Percentiles rank a stretch among this genome's conserved stretches.
Conservation (phyloP, 2,888 invertebrate species). For the Drosophila kuntzei region DNA sequence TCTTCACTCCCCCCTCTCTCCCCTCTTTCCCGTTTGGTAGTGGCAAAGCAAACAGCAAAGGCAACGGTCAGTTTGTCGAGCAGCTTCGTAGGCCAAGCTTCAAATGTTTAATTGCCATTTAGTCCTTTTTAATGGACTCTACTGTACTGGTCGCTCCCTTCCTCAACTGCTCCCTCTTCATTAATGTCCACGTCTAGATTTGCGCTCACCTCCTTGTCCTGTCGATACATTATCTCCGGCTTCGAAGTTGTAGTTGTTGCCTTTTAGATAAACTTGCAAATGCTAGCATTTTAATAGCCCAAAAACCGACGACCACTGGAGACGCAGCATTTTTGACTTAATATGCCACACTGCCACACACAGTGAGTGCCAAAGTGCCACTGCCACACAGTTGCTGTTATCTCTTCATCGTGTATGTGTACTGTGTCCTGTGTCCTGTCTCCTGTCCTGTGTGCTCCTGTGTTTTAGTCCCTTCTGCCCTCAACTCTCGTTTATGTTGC, state of each 20-base stretch:
- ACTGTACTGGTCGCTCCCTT: slow-evolving; percentile 35
- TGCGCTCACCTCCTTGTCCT: slow-evolving; percentile 70
- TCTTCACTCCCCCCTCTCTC: neutral
- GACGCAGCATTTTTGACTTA: slow-evolving; percentile 73
- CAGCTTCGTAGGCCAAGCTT: slow-evolving; percentile 55
- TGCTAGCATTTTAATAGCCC: slow-evolving; percentile 79
- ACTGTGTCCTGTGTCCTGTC: slow-evolving; percentile 20
- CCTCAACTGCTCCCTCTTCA: slow-evolving; percentile 49
- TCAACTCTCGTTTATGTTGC: slow-evolving; percentile 57
- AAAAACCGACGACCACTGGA: slow-evolving; percentile 34
- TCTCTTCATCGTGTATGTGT: slow-evolving; percentile 45
- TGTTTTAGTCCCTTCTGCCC: slow-evolving; percentile 13
- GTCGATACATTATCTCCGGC: slow-evolving; percentile 70
- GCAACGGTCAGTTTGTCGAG: slow-evolving; percentile 49
- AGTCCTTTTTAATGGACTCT: slow-evolving; percentile 83
- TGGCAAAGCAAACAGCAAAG: slow-evolving; percentile 16
- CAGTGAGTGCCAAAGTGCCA: no score
- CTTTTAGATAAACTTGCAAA: slow-evolving; percentile 80
- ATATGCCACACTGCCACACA: slow-evolving; percentile 54
- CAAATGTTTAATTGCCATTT: slow-evolving; percentile 84
- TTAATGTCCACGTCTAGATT: slow-evolving; percentile 79
- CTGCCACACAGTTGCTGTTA: slow-evolving; percentile 30
- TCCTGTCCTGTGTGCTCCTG: slow-evolving; percentile 16
- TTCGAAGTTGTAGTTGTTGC: slow-evolving; percentile 13
- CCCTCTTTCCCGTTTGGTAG: neutral